These are phyloP conservation scores for Eulimnadia texana DNA, from an alignment of 1,140 invertebrate genomes.

Conservation along the genomic window DNA sequence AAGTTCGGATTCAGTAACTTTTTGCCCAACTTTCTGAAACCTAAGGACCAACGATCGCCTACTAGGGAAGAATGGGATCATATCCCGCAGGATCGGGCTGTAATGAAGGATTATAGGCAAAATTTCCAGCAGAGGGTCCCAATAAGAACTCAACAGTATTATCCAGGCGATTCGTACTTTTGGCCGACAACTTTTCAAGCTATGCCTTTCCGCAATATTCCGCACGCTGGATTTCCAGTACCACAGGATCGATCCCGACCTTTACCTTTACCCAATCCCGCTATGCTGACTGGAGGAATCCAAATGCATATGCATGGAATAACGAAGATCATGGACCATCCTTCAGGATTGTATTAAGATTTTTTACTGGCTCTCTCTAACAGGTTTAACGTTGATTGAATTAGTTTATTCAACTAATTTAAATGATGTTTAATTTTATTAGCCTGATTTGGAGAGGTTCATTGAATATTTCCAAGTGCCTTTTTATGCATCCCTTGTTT, in stretches of 20 bases:
- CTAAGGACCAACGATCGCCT: not conserved
- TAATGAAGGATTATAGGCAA: slow-evolving; percentile 15
- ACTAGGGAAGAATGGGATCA: slow-evolving; percentile 1
- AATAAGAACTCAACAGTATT: not conserved
- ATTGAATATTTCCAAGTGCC: too few relatives aligned
- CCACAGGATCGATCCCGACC: slow-evolving; percentile 1
- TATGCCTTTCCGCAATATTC: slow-evolving; percentile 12
- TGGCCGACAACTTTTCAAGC: slow-evolving; percentile 9
- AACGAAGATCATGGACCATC: slow-evolving; percentile 12
- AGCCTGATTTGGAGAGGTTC: too few relatives aligned
- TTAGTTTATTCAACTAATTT: too few relatives aligned
- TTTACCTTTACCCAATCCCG: not conserved
- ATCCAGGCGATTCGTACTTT: slow-evolving; percentile 1
- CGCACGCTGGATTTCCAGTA: not conserved
- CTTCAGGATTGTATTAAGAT: slow-evolving; percentile 14
- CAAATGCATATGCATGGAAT: not conserved
- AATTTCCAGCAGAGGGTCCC: not conserved
- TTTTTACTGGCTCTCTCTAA: not conserved
- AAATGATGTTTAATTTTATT: too few relatives aligned
- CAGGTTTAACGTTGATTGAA: too few relatives aligned
- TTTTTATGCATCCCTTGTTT: too few relatives aligned
- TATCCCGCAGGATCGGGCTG: not conserved
- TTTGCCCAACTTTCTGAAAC: not conserved
- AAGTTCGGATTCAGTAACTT: not conserved
- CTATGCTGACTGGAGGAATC: not conserved